phyloP scores from a whole-genome alignment of 2,113 vertebrate genomes.

The Anarrhichthys ocellatus region DNA sequence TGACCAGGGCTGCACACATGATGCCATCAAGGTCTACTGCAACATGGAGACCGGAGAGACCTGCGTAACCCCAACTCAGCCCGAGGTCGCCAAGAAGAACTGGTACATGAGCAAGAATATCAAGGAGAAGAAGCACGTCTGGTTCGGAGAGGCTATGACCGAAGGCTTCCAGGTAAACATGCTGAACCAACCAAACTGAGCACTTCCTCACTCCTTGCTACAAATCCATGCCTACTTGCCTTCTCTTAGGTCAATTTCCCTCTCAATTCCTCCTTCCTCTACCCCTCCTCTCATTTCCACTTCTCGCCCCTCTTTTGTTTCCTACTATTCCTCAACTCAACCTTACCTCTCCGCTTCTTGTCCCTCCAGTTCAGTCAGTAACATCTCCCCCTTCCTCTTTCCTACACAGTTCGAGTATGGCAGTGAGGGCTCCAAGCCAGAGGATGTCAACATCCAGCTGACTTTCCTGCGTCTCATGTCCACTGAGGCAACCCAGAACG shows the following conservation, averaged over 20 bases:
- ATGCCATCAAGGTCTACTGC: constrained; percentile 98
- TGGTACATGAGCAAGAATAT: constrained; percentile 97
- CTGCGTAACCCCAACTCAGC: constrained; percentile 88
- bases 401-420: constrained; percentile 91
- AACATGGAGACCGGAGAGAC: constrained; percentile 98
- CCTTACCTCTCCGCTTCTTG: not conserved
- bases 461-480: constrained; percentile 99
- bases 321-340: not conserved
- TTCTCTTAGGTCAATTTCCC: not conserved
- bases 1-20: constrained; percentile 98
- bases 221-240: not conserved
- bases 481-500: constrained; percentile 96
- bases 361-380: constrained; percentile 80
- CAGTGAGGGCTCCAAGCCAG: constrained; percentile 88
- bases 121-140: constrained; percentile 96
- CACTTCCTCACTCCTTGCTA: not conserved
- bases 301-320: not conserved
- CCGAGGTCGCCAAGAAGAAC: constrained; percentile 88
- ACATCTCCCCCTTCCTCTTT: constrained; percentile 6
- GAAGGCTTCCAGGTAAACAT: constrained; percentile 92
- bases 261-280: not conserved
- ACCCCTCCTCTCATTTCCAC: not conserved
- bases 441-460: constrained; percentile 96
- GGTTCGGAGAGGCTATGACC: constrained; percentile 95
- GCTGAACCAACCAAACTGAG: not conserved